Evolutionary conservation across 2,888 invertebrate genomes (phyloP).

Genomic region (Tetropium fuscum): DNA sequence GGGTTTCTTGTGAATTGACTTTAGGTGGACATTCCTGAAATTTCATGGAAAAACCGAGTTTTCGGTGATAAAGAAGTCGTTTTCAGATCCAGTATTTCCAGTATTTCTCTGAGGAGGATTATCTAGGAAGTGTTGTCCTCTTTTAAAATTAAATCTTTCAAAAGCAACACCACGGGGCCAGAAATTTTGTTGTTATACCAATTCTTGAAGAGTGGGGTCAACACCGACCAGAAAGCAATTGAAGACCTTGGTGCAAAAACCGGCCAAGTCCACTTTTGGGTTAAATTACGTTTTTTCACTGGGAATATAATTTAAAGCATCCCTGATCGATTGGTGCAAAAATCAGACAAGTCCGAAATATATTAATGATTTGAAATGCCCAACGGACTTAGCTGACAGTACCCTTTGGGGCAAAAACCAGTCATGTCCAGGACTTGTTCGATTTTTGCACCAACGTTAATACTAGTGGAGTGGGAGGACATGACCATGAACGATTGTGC

Average conservation of each 20-base stretch:
- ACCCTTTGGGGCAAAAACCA: slow-evolving; percentile 21
- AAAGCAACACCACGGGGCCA: too few species aligned
- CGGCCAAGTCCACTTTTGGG: slow-evolving; percentile 21
- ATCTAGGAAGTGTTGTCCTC: too few species aligned
- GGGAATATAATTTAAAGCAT: slow-evolving; percentile 25
- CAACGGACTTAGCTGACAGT: slow-evolving; percentile 13
- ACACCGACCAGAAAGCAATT: too few species aligned
- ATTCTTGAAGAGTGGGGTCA: too few species aligned
- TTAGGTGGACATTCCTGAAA: too few species aligned
- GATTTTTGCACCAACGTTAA: slow-evolving; percentile 22
- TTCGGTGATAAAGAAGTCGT: too few species aligned
- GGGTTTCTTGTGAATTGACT: too few species aligned
- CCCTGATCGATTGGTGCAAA: slow-evolving; percentile 20
- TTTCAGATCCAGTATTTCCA: too few species aligned
- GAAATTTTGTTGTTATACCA: too few species aligned
- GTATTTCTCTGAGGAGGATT: too few species aligned
- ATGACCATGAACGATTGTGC: slow-evolving; percentile 5
- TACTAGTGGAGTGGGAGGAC: slow-evolving; percentile 14
- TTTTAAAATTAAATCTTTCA: too few species aligned
- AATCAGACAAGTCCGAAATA: slow-evolving; percentile 14
- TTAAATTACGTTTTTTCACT: slow-evolving; percentile 22
- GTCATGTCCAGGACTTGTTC: slow-evolving; percentile 29
- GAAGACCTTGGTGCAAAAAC: slow-evolving; percentile 32
- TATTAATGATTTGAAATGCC: slow-evolving; percentile 14
- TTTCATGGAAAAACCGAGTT: too few species aligned